Conservation (phyloP, 2,888 invertebrate species). For the Pedicia rivosa region DNA sequence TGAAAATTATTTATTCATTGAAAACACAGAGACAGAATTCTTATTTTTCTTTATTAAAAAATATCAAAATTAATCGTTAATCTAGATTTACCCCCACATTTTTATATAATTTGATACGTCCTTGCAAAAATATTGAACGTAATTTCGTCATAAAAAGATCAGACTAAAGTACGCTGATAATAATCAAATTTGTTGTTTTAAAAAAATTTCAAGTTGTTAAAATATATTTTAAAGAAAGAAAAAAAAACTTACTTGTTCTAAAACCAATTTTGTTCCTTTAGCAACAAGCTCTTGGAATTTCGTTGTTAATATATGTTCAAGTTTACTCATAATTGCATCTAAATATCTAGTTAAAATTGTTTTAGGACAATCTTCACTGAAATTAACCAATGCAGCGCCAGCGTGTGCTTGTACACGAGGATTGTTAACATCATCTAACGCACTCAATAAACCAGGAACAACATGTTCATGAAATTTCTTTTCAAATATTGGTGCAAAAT, state of each 20-base stretch:
- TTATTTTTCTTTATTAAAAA: too few relatives aligned
- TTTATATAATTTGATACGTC: too few relatives aligned
- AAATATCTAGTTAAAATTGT: slow-evolving; percentile 80
- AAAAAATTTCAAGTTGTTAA: too few relatives aligned
- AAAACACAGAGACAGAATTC: too few relatives aligned
- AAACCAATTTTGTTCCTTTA: slow-evolving; percentile 85
- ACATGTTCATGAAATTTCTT: slow-evolving; percentile 96
- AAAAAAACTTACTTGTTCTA: slow-evolving; percentile 65
- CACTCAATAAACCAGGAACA: slow-evolving; percentile 74
- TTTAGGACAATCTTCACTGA: slow-evolving; percentile 98
- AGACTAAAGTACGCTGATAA: too few relatives aligned
- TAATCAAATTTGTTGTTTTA: too few relatives aligned
- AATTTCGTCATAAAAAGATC: too few relatives aligned
- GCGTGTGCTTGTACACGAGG: slow-evolving; percentile 77
- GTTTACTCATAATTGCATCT: slow-evolving; percentile 77
- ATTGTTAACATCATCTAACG: slow-evolving; percentile 79
- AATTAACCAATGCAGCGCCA: slow-evolving; percentile 95
- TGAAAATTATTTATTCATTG: too few relatives aligned
- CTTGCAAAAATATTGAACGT: too few relatives aligned
- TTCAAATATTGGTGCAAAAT: slow-evolving; percentile 92
- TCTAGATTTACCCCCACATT: too few relatives aligned
- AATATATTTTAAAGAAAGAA: too few relatives aligned
- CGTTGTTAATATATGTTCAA: slow-evolving; percentile 74
- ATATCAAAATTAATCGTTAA: too few relatives aligned
- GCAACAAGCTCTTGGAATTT: slow-evolving; percentile 92